phyloP scores from a whole-genome alignment of 1,140 invertebrate species.

The Potamilus streckersoni region DNA sequence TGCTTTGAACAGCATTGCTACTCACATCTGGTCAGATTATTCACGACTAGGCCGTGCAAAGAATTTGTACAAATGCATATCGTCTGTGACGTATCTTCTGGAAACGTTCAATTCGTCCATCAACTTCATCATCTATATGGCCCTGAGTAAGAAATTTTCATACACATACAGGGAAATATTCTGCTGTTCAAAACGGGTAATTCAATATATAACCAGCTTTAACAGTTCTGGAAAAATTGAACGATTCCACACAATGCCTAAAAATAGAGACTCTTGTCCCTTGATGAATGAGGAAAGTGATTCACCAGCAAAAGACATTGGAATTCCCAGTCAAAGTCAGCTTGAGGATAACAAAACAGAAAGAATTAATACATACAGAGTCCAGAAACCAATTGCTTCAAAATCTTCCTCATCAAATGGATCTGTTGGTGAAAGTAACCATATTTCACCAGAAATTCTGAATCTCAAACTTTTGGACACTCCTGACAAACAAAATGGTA shows the following conservation, averaged over 20 bases:
- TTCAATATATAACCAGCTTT: background rate
- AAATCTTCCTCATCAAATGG: too few relatives aligned
- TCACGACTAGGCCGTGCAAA: conserved; percentile 34
- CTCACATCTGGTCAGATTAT: conserved; percentile 43
- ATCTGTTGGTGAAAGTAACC: too few relatives aligned
- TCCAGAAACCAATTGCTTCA: too few relatives aligned
- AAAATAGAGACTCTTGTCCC: too few relatives aligned
- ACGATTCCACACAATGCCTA: too few relatives aligned
- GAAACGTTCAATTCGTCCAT: conserved; percentile 59
- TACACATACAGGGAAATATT: conserved; percentile 54
- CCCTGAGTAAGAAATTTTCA: conserved; percentile 52
- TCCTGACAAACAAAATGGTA: too few relatives aligned
- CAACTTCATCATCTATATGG: conserved; percentile 62
- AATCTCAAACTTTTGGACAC: too few relatives aligned
- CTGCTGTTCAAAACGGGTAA: conserved; percentile 34
- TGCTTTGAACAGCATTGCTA: conserved; percentile 48
- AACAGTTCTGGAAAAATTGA: background rate
- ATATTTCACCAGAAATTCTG: too few relatives aligned
- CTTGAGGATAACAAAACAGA: background rate
- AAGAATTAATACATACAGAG: too few relatives aligned
- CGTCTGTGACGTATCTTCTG: conserved; percentile 49
- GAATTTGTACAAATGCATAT: conserved; percentile 46
- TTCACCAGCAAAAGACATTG: background rate
- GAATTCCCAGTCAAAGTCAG: background rate
- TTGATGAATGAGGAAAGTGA: background rate